Conservation (phyloP, 2,797 vertebrate species). For the Malacoctenus gilli region DNA sequence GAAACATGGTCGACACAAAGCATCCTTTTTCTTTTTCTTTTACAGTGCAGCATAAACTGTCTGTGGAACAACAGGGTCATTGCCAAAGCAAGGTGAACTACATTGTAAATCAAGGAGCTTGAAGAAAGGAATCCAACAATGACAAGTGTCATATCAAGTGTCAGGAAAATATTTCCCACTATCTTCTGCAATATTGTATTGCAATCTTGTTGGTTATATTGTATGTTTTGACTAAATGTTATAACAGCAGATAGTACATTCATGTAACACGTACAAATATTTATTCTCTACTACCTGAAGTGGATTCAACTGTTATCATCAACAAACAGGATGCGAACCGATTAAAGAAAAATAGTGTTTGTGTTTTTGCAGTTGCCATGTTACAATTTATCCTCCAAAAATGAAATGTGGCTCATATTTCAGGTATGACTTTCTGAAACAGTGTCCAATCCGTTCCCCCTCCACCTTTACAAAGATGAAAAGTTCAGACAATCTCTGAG, state of each 20-base stretch:
- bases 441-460: background rate
- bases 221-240: background rate
- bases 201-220: background rate
- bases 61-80: too few species aligned
- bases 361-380: background rate
- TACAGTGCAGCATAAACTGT: too few species aligned
- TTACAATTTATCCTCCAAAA: slow-evolving; percentile 17
- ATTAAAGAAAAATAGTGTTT: background rate
- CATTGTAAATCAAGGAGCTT: too few species aligned
- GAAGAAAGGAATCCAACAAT: too few species aligned
- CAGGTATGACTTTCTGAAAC: slow-evolving; percentile 14
- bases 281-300: background rate
- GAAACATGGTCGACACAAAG: too few species aligned
- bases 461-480: slow-evolving; percentile 27
- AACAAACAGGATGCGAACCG: slow-evolving; percentile 4
- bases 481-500: slow-evolving; percentile 42
- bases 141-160: too few species aligned
- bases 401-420: background rate
- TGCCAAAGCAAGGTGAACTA: too few species aligned
- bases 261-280: background rate
- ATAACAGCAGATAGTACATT: slow-evolving; percentile 3
- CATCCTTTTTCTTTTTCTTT: too few species aligned
- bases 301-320: slow-evolving; percentile 1
- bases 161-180: background rate
- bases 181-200: background rate